phyloP scores from a whole-genome alignment of 2,888 invertebrate genomes.

The Agrotis segetum region DNA sequence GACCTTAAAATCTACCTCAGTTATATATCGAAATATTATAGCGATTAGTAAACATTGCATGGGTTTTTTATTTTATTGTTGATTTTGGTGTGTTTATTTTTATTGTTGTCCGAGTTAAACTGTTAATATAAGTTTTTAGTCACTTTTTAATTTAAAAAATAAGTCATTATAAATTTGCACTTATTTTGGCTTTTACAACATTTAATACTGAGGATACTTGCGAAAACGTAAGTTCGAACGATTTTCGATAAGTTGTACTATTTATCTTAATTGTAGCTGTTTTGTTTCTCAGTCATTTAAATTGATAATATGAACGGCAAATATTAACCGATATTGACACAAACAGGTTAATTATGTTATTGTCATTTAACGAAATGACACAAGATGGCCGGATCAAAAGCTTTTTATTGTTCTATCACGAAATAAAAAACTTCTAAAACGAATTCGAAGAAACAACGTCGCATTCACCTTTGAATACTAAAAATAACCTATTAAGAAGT shows the following conservation, averaged over 20 bases:
- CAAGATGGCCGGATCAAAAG: not conserved
- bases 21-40: not conserved
- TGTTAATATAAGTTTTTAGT: not conserved
- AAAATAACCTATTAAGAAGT: constrained; percentile 32
- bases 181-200: too few relatives aligned
- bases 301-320: not conserved
- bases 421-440: not conserved
- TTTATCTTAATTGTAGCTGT: too few relatives aligned
- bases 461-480: not conserved
- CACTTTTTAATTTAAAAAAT: not conserved
- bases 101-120: not conserved
- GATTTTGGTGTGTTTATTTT: too few relatives aligned
- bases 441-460: not conserved
- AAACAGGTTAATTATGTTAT: not conserved
- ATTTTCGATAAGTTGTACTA: too few relatives aligned
- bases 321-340: not conserved
- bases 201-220: too few relatives aligned
- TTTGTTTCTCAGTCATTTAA: not conserved
- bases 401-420: not conserved
- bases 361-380: not conserved
- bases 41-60: not conserved
- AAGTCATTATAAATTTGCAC: too few relatives aligned
- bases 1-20: not conserved
- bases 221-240: not conserved
- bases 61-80: too few relatives aligned